Evolutionary conservation across 2,888 invertebrate species (phyloP).

Genomic region (Cantharis lateralis): DNA sequence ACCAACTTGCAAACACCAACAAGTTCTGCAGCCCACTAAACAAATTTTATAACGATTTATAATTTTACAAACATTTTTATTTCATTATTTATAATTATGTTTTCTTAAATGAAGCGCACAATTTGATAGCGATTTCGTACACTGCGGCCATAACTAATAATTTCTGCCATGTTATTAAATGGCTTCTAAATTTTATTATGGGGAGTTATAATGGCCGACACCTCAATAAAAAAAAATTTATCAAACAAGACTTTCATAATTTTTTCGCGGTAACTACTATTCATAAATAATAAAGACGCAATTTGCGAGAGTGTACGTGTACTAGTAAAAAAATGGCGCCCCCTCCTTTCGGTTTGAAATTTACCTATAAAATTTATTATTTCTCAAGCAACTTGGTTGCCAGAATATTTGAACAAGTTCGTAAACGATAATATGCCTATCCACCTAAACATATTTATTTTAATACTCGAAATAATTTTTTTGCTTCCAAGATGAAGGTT

Average conservation of each 20-base stretch:
- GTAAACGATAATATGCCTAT: no score
- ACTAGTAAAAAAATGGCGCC: no score
- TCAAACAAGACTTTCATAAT: background rate
- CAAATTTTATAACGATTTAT: background rate
- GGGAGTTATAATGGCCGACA: slow-evolving; percentile 34
- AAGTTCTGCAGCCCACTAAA: background rate
- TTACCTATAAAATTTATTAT: no score
- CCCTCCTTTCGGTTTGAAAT: no score
- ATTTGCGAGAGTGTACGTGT: no score
- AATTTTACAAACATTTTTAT: background rate
- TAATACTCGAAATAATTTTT: background rate
- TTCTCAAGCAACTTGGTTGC: no score
- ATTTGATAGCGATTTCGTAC: slow-evolving; percentile 41
- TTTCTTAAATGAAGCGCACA: background rate
- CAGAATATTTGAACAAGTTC: no score
- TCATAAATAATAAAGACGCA: no score
- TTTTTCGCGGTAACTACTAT: background rate
- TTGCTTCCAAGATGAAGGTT: slow-evolving; percentile 72
- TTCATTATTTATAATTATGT: background rate
- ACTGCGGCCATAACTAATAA: slow-evolving; percentile 47
- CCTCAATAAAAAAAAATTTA: background rate
- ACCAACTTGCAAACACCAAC: background rate
- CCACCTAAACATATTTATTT: background rate
- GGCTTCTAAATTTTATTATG: slow-evolving; percentile 41
- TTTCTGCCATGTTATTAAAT: slow-evolving; percentile 53